Percentiles rank a stretch among this genome's conserved stretches.
These are phyloP conservation scores for Eurytoma californica DNA, from an alignment of 2,888 invertebrate genomes.

Conservation along the genomic window DNA sequence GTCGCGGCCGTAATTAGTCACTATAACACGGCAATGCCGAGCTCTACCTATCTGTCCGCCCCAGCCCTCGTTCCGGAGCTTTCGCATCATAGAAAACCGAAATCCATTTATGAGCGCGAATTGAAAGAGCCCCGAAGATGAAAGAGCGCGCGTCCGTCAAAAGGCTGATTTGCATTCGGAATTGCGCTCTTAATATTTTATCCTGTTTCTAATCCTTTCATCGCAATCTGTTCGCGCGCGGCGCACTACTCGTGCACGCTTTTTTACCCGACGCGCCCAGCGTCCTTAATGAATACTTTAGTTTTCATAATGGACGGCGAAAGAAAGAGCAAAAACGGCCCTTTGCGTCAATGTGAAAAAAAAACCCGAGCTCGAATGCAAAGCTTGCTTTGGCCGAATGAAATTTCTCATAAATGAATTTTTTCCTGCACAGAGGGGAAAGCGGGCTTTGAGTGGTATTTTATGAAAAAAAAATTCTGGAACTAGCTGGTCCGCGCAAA, in stretches of 20 bases:
- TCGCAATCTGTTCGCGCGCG: slow-evolving; percentile 38
- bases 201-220: slow-evolving; percentile 48
- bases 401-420: neutral
- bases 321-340: neutral
- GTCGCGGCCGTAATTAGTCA: slow-evolving; percentile 54
- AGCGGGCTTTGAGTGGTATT: neutral
- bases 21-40: neutral
- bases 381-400: neutral
- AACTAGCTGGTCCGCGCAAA: too few species aligned
- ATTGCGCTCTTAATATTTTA: slow-evolving; percentile 50
- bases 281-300: slow-evolving; percentile 16
- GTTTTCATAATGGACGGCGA: neutral
- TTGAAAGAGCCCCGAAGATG: slow-evolving; percentile 36
- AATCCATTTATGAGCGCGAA: slow-evolving; percentile 47
- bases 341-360: neutral
- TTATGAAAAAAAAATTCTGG: neutral
- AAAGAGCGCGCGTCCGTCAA: slow-evolving; percentile 29
- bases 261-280: neutral
- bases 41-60: neutral
- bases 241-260: neutral
- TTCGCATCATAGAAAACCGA: slow-evolving; percentile 27
- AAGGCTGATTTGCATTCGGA: slow-evolving; percentile 47
- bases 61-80: neutral
- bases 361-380: neutral
- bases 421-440: neutral